phyloP scores from a whole-genome alignment of 2,797 vertebrate species.

The Cynopterus sphinx region DNA sequence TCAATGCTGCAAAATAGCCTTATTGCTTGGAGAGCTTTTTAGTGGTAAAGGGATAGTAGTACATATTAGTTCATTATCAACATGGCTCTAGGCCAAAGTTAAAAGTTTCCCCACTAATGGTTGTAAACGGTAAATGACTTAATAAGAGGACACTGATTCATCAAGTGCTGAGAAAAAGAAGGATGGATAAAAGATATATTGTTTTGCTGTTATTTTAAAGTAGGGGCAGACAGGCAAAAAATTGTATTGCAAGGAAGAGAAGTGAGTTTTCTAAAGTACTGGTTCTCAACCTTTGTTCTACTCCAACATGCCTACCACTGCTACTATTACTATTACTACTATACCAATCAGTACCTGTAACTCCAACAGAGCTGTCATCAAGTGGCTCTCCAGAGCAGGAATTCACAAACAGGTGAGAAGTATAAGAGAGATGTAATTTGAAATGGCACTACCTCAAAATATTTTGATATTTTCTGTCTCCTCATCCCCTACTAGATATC shows the following conservation, averaged over 20 bases:
- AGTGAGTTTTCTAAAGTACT: neutral
- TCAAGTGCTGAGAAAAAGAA: neutral
- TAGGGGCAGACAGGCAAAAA: neutral
- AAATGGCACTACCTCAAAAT: slow-evolving; percentile 10
- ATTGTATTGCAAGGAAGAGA: neutral
- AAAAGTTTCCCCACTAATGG: neutral
- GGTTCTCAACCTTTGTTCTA: neutral
- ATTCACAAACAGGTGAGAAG: neutral
- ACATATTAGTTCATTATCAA: neutral
- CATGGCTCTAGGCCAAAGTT: neutral
- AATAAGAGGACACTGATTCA: neutral
- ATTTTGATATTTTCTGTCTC: neutral
- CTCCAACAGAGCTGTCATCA: neutral
- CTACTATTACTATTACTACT: neutral
- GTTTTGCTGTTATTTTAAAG: slow-evolving; percentile 2
- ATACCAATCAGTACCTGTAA: neutral
- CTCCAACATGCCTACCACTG: neutral
- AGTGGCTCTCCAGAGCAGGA: neutral
- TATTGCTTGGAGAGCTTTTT: neutral
- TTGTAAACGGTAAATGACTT: neutral
- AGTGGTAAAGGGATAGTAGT: neutral
- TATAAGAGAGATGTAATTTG: neutral
- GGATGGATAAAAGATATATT: neutral
- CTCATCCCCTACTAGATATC: neutral
- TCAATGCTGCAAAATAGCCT: neutral